phyloP scores from a whole-genome alignment of 2,113 vertebrate species.

The Phasianus colchicus region DNA sequence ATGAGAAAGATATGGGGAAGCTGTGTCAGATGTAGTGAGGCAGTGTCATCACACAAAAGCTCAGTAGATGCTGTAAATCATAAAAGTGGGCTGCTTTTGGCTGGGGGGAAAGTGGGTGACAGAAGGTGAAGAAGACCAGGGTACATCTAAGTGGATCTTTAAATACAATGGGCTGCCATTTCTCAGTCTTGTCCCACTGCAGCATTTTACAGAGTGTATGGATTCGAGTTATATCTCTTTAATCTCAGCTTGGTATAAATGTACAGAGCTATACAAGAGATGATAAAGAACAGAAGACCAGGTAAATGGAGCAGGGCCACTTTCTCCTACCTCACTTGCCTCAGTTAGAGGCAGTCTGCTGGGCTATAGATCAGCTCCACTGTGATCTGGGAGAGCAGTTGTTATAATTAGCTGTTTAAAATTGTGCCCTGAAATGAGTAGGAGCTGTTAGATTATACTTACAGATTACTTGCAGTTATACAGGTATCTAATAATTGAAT shows the following conservation, averaged over 20 bases:
- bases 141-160: neutral
- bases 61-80: neutral
- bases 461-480: neutral
- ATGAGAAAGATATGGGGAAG: neutral
- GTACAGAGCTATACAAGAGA: neutral
- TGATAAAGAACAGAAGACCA: neutral
- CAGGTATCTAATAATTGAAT: neutral
- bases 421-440: neutral
- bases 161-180: neutral
- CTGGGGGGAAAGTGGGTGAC: neutral
- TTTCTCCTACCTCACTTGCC: neutral
- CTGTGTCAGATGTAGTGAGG: neutral
- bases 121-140: neutral
- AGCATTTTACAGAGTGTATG: neutral
- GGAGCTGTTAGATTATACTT: neutral
- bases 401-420: neutral
- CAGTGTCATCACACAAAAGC: neutral
- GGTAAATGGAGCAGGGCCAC: neutral
- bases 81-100: neutral
- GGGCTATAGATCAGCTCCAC: neutral
- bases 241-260: neutral
- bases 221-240: neutral
- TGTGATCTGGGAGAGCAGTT: neutral
- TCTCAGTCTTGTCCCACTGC: neutral
- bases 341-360: neutral